A percentile compares a stretch with the other conserved stretches of the same genome.
Evolutionary conservation across 2,113 vertebrate species (phyloP).

Genomic region (Polyodon spathula): DNA sequence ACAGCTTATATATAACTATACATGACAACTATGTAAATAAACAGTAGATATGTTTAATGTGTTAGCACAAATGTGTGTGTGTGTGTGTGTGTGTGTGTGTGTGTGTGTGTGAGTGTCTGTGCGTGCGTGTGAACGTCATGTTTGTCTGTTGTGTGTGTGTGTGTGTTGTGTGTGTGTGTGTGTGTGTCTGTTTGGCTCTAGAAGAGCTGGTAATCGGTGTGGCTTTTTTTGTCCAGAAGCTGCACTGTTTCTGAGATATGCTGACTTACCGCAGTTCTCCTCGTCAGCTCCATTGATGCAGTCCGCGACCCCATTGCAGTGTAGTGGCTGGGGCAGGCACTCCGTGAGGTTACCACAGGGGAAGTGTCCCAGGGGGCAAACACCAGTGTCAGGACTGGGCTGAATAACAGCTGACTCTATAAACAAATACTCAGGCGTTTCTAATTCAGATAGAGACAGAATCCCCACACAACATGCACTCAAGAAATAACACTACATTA

Average conservation of each 20-base stretch:
- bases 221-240: no score
- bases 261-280: conserved; percentile 51
- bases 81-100: conserved; percentile 7
- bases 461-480: no score
- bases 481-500: no score
- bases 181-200: not conserved
- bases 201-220: no score
- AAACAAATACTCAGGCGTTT: conserved; percentile 13
- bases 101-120: conserved; percentile 1
- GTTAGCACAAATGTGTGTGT: no score
- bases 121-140: conserved; percentile 4
- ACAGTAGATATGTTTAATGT: no score
- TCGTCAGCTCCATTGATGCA: conserved; percentile 53
- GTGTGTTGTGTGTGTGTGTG: no score
- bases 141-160: no score
- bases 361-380: conserved; percentile 51
- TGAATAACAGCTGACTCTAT: conserved; percentile 9
- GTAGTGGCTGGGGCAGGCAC: conserved; percentile 51
- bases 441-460: conserved; percentile 13
- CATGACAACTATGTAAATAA: no score
- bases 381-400: conserved; percentile 11
- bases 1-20: no score
- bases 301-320: conserved; percentile 48
- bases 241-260: not conserved
- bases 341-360: conserved; percentile 48